These are phyloP conservation scores for Myocastor coypus DNA, from an alignment of 2,113 vertebrate species.

Conservation along the genomic window DNA sequence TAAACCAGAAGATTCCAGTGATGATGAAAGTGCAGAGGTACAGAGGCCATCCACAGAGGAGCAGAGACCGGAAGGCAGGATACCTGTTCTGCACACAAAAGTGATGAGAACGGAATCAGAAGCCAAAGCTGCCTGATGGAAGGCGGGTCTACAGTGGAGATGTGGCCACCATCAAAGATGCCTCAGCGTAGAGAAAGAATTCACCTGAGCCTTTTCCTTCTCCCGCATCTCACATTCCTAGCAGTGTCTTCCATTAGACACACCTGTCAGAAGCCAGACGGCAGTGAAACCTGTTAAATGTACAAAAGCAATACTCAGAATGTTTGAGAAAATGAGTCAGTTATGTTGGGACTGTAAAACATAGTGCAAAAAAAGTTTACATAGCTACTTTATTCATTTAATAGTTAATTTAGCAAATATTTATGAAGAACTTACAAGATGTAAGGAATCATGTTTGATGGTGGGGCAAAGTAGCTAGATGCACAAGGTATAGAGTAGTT, in stretches of 20 bases:
- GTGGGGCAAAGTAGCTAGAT: not conserved
- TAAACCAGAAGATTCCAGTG: not conserved
- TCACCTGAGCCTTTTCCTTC: not conserved
- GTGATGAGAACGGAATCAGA: rapidly evolving
- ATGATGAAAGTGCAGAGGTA: not conserved
- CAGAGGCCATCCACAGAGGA: not conserved
- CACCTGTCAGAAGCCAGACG: not conserved
- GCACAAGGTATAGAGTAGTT: not conserved
- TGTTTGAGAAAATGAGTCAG: not conserved
- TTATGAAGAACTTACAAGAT: not conserved
- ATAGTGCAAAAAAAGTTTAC: too few relatives aligned
- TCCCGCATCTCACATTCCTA: not conserved
- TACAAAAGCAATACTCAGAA: not conserved
- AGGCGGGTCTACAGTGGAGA: not conserved
- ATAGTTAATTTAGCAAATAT: slow-evolving; percentile 1
- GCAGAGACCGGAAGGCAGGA: not conserved
- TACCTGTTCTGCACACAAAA: too few relatives aligned
- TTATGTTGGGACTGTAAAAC: not conserved
- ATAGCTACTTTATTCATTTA: not conserved
- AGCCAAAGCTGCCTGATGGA: not conserved
- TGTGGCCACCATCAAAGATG: not conserved
- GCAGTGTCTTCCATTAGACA: not conserved
- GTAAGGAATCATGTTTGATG: not conserved
- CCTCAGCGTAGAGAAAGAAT: not conserved
- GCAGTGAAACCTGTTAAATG: slow-evolving; percentile 19